Evolutionary conservation across 64 coral and sea anemone genomes (phyloP), one percentile per base, ranked within the genome.

Genomic region (Actinia tenebrosa): DNA sequence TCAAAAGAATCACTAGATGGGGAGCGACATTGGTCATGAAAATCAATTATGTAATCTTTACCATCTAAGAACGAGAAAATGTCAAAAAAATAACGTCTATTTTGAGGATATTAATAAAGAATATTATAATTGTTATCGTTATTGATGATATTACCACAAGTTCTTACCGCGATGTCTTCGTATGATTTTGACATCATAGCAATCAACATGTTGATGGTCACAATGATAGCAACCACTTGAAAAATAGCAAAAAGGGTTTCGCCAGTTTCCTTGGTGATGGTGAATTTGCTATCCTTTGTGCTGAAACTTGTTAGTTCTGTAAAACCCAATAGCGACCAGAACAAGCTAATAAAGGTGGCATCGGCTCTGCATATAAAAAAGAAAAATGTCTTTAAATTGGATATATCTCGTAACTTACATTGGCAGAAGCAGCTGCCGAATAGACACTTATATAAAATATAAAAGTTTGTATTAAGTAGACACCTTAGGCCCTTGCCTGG

Each of bases 171-270:
- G 61, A 94, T 90, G 10, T 26, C 80, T 90, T 94, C 92, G 83
- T 86, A 94, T 5, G 92, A 94, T 68, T 84, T 87, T 25, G 92
- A 86, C 92, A 94, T 94, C 92, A 94, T 94, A 17, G 92, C 92
- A 83, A 94, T 94, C 62, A 94, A 45, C 92, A 94, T 94, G 23
- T 94, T 94, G 5, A 94, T 37, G 17, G 92, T 88, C 0, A 94
- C 84, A 16, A 94, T 83, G 22, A 89, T 88, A 5, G 84, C 84
- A 10, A 94, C 64, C 11, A 94, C 59, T 55, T 94, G 92, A 45
- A 90, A 94, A 6, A 90, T 71, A 80, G 83, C 92, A 90, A 94
- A 94, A 19, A 94, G 37, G 42, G 66, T 59, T 26, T 86, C 84
- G 19, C 92, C 92, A 0, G 92, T 94, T 60, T 82, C 63, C 47